Percentiles rank a stretch among this genome's conserved stretches.
These are phyloP conservation scores for Pristis pectinata DNA, from an alignment of 2,797 vertebrate species.

Conservation along the genomic window DNA sequence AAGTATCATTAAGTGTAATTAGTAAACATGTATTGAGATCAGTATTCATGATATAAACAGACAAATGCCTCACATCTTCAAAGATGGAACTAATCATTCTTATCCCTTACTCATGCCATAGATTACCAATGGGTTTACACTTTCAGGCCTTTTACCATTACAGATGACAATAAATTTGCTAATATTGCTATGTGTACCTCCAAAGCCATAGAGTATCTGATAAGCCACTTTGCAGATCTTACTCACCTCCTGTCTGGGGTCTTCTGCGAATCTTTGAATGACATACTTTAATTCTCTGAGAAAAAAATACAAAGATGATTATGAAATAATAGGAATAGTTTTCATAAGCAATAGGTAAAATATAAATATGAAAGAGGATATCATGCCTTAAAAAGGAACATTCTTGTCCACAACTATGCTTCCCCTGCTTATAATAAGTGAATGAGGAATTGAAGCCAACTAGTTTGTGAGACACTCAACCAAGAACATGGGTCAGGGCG, in stretches of 20 bases:
- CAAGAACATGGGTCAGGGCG: not conserved
- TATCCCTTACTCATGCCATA: not conserved
- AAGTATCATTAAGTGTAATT: not conserved
- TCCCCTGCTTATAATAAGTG: not conserved
- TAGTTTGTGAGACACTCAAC: not conserved
- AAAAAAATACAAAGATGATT: constrained; percentile 38
- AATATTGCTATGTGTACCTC: not conserved
- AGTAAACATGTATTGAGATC: not conserved
- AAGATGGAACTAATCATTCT: not conserved
- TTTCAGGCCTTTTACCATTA: not conserved
- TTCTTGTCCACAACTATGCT: not conserved
- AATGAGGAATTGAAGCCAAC: not conserved
- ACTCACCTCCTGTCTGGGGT: constrained; percentile 92
- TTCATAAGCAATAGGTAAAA: not conserved
- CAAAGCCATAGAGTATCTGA: not conserved
- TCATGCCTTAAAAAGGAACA: not conserved
- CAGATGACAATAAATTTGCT: not conserved
- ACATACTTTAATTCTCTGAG: constrained; percentile 92
- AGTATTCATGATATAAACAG: not conserved
- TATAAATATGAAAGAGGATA: not conserved
- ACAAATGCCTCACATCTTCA: not conserved
- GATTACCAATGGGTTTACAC: not conserved
- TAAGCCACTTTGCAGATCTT: not conserved
- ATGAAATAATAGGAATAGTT: not conserved
- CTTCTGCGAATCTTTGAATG: constrained; percentile 96